A percentile compares a stretch with the other conserved stretches of the same genome.
Conservation (phyloP, 2,113 vertebrate genomes). For the Stigmatopora argus region DNA sequence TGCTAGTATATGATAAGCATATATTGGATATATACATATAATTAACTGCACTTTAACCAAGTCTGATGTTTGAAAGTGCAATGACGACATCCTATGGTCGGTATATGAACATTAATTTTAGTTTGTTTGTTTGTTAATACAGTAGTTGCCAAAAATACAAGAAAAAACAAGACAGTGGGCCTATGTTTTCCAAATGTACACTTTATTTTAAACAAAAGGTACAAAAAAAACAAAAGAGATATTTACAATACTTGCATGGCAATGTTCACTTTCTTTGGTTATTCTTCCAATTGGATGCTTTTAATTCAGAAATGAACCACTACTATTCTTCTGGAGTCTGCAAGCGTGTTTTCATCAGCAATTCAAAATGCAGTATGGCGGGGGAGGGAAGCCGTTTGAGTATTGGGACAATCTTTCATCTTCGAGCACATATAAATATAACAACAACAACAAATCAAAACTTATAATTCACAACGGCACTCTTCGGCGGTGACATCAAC, state of each 20-base stretch:
- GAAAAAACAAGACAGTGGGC: constrained; percentile 5
- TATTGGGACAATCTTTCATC: constrained; percentile 38
- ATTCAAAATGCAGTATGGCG: constrained; percentile 30
- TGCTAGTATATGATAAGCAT: too few relatives aligned
- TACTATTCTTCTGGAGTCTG: constrained; percentile 29
- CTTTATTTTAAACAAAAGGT: constrained; percentile 93
- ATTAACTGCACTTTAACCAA: too few relatives aligned
- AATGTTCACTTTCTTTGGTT: constrained; percentile 88
- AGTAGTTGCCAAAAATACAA: not conserved
- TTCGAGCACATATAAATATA: constrained; percentile 62
- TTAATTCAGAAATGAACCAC: constrained; percentile 43
- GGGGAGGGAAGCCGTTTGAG: constrained; percentile 10
- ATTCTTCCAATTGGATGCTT: constrained; percentile 79
- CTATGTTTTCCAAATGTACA: constrained; percentile 78
- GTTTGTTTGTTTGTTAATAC: too few relatives aligned
- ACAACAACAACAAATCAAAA: constrained; percentile 51
- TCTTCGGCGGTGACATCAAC: constrained; percentile 8
- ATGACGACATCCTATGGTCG: too few relatives aligned
- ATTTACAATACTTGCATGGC: constrained; percentile 89
- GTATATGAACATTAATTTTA: too few relatives aligned
- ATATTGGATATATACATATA: too few relatives aligned
- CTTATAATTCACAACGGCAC: constrained; percentile 55
- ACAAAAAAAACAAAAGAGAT: constrained; percentile 80
- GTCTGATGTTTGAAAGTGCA: too few relatives aligned
- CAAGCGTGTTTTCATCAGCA: constrained; percentile 48